Evolutionary conservation across 2,113 vertebrate species (phyloP).

Genomic region (Sardina pilchardus): DNA sequence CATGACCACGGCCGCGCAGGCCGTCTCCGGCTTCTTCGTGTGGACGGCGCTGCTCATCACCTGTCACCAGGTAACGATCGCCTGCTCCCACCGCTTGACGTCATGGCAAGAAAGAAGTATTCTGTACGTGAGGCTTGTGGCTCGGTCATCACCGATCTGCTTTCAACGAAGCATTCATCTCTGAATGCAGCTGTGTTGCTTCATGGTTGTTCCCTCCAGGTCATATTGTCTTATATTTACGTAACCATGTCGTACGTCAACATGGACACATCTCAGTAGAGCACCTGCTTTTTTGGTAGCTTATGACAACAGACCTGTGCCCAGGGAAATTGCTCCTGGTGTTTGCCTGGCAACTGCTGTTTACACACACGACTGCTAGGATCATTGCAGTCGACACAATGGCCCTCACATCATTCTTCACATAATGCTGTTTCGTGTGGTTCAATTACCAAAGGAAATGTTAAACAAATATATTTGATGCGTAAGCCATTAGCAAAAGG

Average conservation of each 20-base stretch:
- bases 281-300: neutral
- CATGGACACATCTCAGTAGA: neutral
- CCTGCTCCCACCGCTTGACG: neutral
- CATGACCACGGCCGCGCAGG: conserved; percentile 91
- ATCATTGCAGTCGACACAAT: neutral
- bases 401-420: neutral
- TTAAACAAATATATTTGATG: neutral
- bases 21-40: conserved; percentile 94
- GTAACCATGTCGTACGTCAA: neutral
- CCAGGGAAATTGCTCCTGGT: neutral
- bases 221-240: neutral
- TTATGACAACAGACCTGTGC: neutral
- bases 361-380: neutral
- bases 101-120: neutral
- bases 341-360: neutral
- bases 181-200: neutral
- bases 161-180: neutral
- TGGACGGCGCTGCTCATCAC: conserved; percentile 97
- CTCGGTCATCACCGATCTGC: neutral
- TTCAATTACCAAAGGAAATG: neutral
- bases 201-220: neutral
- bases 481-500: neutral
- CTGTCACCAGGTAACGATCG: conserved; percentile 87
- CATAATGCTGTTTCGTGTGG: neutral
- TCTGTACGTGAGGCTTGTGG: neutral